phyloP scores from a whole-genome alignment of 1,140 invertebrate genomes.

The Samia ricini region DNA sequence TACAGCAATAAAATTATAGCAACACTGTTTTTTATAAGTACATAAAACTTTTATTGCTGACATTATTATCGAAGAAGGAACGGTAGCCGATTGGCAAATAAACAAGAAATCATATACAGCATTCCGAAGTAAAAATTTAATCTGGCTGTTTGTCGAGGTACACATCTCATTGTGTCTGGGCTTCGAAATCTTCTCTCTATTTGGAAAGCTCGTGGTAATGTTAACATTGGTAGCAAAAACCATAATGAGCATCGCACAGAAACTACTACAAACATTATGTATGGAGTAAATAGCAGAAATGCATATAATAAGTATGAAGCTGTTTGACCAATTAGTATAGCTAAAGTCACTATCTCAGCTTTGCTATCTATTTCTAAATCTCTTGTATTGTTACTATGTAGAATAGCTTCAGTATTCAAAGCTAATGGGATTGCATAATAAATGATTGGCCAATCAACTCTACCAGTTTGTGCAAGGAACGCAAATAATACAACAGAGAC shows the following conservation, averaged over 20 bases:
- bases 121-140: conserved; percentile 95
- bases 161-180: conserved; percentile 85
- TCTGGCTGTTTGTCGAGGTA: conserved; percentile 93
- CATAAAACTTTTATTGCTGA: neutral
- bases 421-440: conserved; percentile 96
- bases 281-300: conserved; percentile 93
- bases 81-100: conserved; percentile 80
- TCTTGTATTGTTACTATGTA: conserved; percentile 96
- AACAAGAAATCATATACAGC: conserved; percentile 90
- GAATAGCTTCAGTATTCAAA: conserved; percentile 95
- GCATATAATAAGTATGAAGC: conserved; percentile 95
- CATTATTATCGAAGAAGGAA: conserved; percentile 56
- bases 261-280: conserved; percentile 91
- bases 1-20: neutral
- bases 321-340: conserved; percentile 94
- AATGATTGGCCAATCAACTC: conserved; percentile 90
- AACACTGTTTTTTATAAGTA: neutral
- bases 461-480: conserved; percentile 93
- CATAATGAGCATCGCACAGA: conserved; percentile 90
- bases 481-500: conserved; percentile 97
- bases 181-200: conserved; percentile 93
- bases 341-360: conserved; percentile 94
- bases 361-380: conserved; percentile 91
- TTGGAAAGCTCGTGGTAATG: conserved; percentile 91
- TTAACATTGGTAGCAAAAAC: conserved; percentile 93